These are phyloP conservation scores for Capromys pilorides DNA, from an alignment of 2,797 vertebrate genomes.

Conservation along the genomic window DNA sequence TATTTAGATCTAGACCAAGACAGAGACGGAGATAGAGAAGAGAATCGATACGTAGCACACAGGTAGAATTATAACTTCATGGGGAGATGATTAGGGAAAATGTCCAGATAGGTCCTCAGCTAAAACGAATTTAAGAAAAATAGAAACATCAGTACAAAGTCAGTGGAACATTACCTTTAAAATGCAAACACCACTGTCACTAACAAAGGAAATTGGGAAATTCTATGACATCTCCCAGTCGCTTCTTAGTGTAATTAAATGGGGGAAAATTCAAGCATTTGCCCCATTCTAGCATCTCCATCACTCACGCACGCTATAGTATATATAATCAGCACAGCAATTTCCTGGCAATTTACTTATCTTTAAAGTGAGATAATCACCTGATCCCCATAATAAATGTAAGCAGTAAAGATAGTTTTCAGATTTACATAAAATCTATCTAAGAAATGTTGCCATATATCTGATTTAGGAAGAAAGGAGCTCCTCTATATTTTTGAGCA, in stretches of 20 bases:
- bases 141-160: neutral
- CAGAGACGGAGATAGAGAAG: neutral
- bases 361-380: constrained; percentile 28
- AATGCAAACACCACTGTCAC: neutral
- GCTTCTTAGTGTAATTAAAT: neutral
- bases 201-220: neutral
- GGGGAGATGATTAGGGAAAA: neutral
- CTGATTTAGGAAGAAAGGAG: neutral
- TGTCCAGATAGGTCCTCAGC: neutral
- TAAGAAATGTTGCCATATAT: neutral
- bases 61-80: neutral
- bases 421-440: neutral
- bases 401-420: neutral
- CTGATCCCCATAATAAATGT: neutral
- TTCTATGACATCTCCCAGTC: neutral
- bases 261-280: neutral
- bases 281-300: neutral
- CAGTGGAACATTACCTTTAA: neutral
- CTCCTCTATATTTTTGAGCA: constrained; percentile 38
- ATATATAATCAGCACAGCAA: neutral
- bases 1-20: neutral
- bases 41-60: neutral
- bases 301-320: neutral
- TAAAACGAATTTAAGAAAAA: neutral
- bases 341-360: neutral